A percentile compares a stretch with the other conserved stretches of the same genome.
These are phyloP conservation scores for Siniperca scherzeri DNA, from an alignment of 2,797 vertebrate genomes.

Conservation along the genomic window DNA sequence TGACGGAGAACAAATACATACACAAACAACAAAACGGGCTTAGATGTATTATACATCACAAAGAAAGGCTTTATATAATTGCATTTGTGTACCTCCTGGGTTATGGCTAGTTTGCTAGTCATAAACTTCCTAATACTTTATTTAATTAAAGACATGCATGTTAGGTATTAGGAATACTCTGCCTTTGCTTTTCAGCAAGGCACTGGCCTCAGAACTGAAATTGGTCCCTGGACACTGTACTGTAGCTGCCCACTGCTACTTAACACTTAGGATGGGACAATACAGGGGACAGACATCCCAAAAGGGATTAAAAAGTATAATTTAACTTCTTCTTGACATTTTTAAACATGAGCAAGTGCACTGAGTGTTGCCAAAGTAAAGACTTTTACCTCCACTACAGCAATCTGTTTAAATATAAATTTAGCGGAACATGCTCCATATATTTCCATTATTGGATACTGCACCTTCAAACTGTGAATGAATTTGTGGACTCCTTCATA, in stretches of 20 bases:
- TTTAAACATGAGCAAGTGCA: constrained; percentile 12
- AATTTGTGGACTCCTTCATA: background rate
- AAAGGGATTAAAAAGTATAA: background rate
- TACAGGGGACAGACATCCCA: background rate
- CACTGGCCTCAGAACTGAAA: constrained; percentile 13
- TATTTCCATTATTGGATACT: constrained; percentile 7
- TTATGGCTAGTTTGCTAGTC: background rate
- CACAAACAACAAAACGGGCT: background rate
- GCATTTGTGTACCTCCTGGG: background rate
- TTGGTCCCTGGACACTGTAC: background rate
- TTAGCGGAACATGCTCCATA: background rate
- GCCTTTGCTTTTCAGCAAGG: constrained; percentile 9
- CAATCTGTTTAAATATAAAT: background rate
- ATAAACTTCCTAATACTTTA: background rate
- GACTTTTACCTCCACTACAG: background rate
- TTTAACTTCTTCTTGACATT: background rate
- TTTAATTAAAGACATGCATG: constrained; percentile 9
- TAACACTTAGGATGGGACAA: background rate
- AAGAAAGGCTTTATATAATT: background rate
- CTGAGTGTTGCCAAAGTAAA: constrained; percentile 8
- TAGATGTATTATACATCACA: background rate
- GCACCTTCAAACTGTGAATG: constrained; percentile 11
- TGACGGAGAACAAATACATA: background rate
- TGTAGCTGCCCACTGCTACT: constrained; percentile 11
- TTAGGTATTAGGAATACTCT: constrained; percentile 17